Evolutionary conservation across 2,797 vertebrate species (phyloP), one percentile per base, ranked within the genome.

Genomic region (Leucoraja ocellata): DNA sequence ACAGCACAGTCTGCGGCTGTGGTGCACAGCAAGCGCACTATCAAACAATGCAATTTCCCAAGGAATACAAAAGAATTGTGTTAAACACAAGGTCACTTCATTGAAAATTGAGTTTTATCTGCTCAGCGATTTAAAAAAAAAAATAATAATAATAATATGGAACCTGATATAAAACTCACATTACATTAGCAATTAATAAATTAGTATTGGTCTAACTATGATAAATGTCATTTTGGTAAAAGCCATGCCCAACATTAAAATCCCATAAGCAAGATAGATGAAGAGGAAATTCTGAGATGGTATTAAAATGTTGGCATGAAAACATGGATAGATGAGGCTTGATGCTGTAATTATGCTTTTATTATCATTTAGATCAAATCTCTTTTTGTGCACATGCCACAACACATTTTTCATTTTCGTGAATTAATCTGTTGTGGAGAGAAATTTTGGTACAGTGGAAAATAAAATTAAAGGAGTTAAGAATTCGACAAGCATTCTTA

Each of bases 161-260:
- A 54, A 76, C 25, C 39, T 74, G 71, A 23, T 54, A 74, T 76
- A 92, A 92, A 92, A 46, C 68, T 74, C 36, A 4, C 23, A 46
- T 92, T 28, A 92, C n/a, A n/a, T 2, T 18, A 74, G 36, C 90
- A 92, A 92, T 92, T 92, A 92, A 92, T 73, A 92, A 54, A 92
- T 76, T 76, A 92, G 23, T 14, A 74, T 92, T 76, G 39, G 39
- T 76, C 71, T 76, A 76, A 92, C 90, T 92, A 92, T 92, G 71
- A 76, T 92, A 92, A 92, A 92, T 92, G 90, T 25, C 39, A 92
- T 58, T 92, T 46, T 92, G 71, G 10, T 74, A 92, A 92, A 71
- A 74, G 71, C 90, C 90, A 74, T 74, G 39, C 25, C 25, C 68
- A n/a, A 76, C 90, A 92, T 92, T 92, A 92, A 92, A 92, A 74